A percentile compares a stretch with the other conserved stretches of the same genome.
Evolutionary conservation across 2,797 vertebrate species (phyloP).

Genomic region (Microctenopoma lineatum): DNA sequence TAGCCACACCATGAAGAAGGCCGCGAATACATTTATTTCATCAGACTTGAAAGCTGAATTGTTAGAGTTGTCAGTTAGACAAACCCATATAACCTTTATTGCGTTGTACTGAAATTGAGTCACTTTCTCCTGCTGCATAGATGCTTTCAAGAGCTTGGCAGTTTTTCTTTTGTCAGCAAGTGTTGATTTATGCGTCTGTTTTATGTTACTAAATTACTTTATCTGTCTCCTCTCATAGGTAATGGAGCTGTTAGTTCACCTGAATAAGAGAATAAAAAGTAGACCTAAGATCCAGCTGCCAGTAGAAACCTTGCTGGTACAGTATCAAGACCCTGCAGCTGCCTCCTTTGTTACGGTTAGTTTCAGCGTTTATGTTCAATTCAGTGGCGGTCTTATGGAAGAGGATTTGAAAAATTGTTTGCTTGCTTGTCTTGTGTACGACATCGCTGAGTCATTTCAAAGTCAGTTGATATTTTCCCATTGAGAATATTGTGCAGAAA

Average conservation of each 20-base stretch:
- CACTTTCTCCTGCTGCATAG: neutral
- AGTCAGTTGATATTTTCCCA: neutral
- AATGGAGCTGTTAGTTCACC: constrained; percentile 97
- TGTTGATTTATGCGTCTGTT: neutral
- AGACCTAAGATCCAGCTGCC: constrained; percentile 97
- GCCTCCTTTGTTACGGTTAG: constrained; percentile 96
- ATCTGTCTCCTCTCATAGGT: constrained; percentile 80
- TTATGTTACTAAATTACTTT: neutral
- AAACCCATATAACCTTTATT: neutral
- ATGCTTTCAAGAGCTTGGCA: neutral
- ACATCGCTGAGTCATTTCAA: neutral
- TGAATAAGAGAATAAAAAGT: constrained; percentile 99
- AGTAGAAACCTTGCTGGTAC: constrained; percentile 96
- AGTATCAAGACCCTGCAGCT: constrained; percentile 97
- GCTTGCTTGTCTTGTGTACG: neutral
- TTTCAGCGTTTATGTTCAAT: neutral
- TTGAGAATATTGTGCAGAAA: neutral
- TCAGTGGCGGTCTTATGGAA: neutral
- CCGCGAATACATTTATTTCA: neutral
- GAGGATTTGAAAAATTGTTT: neutral
- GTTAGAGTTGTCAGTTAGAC: neutral
- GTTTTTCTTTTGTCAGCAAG: neutral
- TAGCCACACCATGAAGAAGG: too few species aligned
- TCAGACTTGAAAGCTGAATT: neutral
- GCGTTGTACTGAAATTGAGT: neutral